These are phyloP conservation scores for Andrena cerasifolii DNA, from an alignment of 1,140 invertebrate genomes.

Conservation along the genomic window DNA sequence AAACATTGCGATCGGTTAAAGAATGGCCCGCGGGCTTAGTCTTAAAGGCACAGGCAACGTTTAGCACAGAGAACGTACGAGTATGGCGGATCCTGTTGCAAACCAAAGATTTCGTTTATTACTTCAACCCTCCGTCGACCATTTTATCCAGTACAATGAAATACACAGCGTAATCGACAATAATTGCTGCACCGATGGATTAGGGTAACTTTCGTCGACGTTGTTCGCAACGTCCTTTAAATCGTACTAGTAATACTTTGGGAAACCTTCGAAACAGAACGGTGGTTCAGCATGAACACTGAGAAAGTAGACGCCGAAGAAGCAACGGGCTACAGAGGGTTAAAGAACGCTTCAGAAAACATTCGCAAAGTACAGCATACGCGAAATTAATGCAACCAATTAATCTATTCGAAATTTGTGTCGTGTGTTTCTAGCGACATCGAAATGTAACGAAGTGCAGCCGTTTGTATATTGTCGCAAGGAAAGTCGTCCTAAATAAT, in stretches of 20 bases:
- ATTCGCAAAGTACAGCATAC: neutral
- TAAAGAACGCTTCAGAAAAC: neutral
- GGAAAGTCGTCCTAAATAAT: neutral
- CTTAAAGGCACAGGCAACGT: slow-evolving; percentile 79
- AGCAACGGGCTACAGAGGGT: neutral
- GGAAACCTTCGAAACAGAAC: neutral
- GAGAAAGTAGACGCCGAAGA: neutral
- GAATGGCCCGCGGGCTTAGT: slow-evolving; percentile 58
- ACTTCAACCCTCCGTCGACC: neutral
- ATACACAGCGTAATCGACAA: too few relatives aligned
- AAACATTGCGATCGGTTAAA: slow-evolving; percentile 35
- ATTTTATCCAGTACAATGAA: neutral
- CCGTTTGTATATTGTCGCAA: neutral
- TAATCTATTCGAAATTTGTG: too few relatives aligned
- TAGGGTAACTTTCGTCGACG: neutral
- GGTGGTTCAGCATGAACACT: neutral
- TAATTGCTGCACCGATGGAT: neutral
- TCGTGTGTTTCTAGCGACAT: neutral
- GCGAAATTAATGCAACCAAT: too few relatives aligned
- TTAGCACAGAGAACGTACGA: neutral
- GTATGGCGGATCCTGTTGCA: neutral
- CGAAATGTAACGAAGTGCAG: neutral
- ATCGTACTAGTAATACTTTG: neutral
- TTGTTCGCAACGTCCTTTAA: neutral
- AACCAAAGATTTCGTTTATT: neutral